Conservation (phyloP, 2,113 vertebrate species). For the Cranoglanis bouderius region DNA sequence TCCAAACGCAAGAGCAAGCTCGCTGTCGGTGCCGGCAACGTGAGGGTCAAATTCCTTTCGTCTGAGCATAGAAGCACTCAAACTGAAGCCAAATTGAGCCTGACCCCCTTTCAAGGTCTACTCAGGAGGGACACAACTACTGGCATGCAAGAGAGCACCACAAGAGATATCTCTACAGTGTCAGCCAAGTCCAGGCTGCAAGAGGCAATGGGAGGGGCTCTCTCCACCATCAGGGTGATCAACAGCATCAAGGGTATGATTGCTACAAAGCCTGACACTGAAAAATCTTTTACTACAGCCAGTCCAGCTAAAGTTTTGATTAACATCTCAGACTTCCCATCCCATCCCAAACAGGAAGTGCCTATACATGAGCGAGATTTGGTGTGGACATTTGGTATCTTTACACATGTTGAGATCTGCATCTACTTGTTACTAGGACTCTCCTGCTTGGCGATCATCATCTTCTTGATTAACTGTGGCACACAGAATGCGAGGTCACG, state of each 20-base stretch:
- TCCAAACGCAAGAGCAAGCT: conserved; percentile 88
- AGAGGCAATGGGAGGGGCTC: conserved; percentile 28
- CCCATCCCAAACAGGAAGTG: conserved; percentile 65
- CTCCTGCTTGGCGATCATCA: conserved; percentile 86
- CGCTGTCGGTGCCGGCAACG: conserved; percentile 73
- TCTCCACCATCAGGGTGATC: conserved; percentile 48
- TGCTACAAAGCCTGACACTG: conserved; percentile 9
- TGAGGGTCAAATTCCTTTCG: conserved; percentile 79
- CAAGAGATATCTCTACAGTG: conserved; percentile 31
- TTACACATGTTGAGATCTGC: conserved; percentile 87
- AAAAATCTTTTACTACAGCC: conserved; percentile 38
- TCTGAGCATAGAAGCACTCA: conserved; percentile 52
- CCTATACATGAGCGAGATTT: conserved; percentile 71
- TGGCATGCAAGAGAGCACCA: conserved; percentile 63
- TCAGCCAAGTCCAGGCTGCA: conserved; percentile 40
- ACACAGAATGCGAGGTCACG: conserved; percentile 81
- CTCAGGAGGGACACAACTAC: conserved; percentile 63
- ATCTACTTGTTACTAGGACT: conserved; percentile 88
- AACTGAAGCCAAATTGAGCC: conserved; percentile 53
- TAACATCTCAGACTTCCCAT: conserved; percentile 73
- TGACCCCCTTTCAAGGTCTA: conserved; percentile 54
- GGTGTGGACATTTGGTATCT: conserved; percentile 69
- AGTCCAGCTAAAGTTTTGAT: conserved; percentile 56
- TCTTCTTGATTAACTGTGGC: conserved; percentile 86
- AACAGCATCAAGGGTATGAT: neutral